phyloP scores from a whole-genome alignment of 2,888 invertebrate species.

The Lapara coniferarum region DNA sequence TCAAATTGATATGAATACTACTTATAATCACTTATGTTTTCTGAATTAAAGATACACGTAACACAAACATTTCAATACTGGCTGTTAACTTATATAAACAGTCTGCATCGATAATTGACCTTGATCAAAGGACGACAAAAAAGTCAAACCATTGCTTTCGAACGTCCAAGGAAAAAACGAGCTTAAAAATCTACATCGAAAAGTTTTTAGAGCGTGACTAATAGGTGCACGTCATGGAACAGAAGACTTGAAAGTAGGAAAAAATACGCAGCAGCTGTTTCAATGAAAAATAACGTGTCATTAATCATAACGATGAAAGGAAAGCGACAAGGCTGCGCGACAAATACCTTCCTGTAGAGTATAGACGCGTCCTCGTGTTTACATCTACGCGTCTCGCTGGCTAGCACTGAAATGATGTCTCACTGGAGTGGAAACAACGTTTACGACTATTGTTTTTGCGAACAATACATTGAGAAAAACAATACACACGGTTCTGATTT shows the following conservation, averaged over 20 bases:
- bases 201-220: constrained; percentile 73
- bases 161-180: constrained; percentile 53
- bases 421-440: constrained; percentile 51
- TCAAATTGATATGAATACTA: no score
- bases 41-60: no score
- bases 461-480: constrained; percentile 55
- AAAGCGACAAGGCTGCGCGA: constrained; percentile 71
- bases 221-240: constrained; percentile 74
- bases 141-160: constrained; percentile 46
- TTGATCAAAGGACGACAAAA: constrained; percentile 33
- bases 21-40: no score
- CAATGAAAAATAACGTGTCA: constrained; percentile 79
- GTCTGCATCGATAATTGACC: neutral
- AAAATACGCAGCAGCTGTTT: constrained; percentile 78
- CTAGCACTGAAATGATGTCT: constrained; percentile 51
- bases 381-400: constrained; percentile 54
- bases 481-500: constrained; percentile 50
- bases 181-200: constrained; percentile 66
- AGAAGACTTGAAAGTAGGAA: constrained; percentile 73
- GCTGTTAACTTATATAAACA: neutral
- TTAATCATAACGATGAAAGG: constrained; percentile 79
- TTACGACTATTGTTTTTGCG: constrained; percentile 54
- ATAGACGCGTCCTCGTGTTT: constrained; percentile 50
- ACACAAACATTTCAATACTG: neutral
- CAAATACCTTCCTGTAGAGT: constrained; percentile 70